These are phyloP conservation scores for Exaiptasia diaphana DNA, from an alignment of 64 coral and sea anemone genomes.

Conservation along the genomic window DNA sequence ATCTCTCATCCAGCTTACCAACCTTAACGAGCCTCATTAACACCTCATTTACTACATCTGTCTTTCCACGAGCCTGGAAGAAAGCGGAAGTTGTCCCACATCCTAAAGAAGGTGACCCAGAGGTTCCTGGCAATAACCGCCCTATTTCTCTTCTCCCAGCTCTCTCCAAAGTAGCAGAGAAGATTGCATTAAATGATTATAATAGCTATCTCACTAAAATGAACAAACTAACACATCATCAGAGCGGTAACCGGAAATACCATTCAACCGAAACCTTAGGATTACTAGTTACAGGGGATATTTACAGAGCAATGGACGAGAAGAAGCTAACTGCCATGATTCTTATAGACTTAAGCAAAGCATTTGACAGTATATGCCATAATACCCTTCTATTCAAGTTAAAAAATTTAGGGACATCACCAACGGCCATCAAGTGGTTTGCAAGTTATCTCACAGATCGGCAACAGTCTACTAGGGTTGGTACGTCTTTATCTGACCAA, in stretches of 20 bases:
- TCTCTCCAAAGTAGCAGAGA: slow-evolving; percentile 23
- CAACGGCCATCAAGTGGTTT: slow-evolving; percentile 1
- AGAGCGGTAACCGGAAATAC: slow-evolving; percentile 10
- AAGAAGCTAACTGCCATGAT: slow-evolving; percentile 17
- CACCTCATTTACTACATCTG: too few relatives aligned
- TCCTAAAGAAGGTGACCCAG: slow-evolving; percentile 4
- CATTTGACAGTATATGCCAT: slow-evolving; percentile 41
- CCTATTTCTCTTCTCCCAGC: slow-evolving; percentile 29
- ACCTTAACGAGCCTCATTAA: too few relatives aligned
- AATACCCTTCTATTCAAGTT: slow-evolving; percentile 13
- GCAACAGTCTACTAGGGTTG: too few relatives aligned
- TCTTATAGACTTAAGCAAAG: slow-evolving; percentile 39
- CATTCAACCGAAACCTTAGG: slow-evolving; percentile 16
- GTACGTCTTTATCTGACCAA: neutral
- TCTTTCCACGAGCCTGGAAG: too few relatives aligned
- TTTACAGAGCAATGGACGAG: neutral
- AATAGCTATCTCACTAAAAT: neutral
- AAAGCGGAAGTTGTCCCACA: neutral
- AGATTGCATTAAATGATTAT: neutral
- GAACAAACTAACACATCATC: neutral
- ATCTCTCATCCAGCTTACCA: too few relatives aligned
- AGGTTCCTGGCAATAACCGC: slow-evolving; percentile 27
- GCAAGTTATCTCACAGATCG: slow-evolving; percentile 7
- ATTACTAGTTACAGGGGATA: neutral
- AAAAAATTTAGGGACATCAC: slow-evolving; percentile 1